Evolutionary conservation across 2,888 invertebrate genomes (phyloP), one percentile per base, ranked within the genome.

Genomic region (Artemia sp.): DNA sequence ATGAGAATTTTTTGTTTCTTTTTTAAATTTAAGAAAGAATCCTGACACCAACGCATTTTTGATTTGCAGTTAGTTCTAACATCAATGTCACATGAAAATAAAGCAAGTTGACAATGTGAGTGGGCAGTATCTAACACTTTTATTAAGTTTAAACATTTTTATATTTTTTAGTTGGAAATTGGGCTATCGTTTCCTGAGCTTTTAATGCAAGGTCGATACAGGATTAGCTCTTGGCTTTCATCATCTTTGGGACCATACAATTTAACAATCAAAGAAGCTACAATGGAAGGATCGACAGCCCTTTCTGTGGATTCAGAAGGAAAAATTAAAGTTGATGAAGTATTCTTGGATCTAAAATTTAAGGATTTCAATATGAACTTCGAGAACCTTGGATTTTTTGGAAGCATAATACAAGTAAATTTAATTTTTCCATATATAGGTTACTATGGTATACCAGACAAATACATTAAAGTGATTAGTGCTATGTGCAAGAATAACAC

Each of bases 301-400:
- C 81, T 92, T 19, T 85, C 85, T 68, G 87, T 89, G 0, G 85
- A 87, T 74, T 81, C 84, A 70, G 86, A 86, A 74, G 92, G 92
- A 0, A 85, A 85, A 75, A 78, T 92, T 5, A 84, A 85, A 74
- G 87, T 90, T 0, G 86, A 89, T 75, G 84, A 86, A 72, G 89
- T 91, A 73, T 83, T 83, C 69, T 87, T 91, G 81, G 90, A 92
- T 75, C 83, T 91, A 52, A 83, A 83, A 0, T 90, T 90, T 74
- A 82, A 82, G 67, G 85, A 84, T 67, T 89, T 92, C 74, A 81
- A 85, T 10, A 85, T 91, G 80, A 86, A 91, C 75, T 91, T 92
- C 75, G 84, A 90, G 78, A 89, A 90, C 76, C 82, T 91, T 0
- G 88, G 90, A 8, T 84, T 90, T 73, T 81, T 90, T 72, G 89